Conservation (phyloP, 2,888 invertebrate genomes). For the Orthosia gracilis region DNA sequence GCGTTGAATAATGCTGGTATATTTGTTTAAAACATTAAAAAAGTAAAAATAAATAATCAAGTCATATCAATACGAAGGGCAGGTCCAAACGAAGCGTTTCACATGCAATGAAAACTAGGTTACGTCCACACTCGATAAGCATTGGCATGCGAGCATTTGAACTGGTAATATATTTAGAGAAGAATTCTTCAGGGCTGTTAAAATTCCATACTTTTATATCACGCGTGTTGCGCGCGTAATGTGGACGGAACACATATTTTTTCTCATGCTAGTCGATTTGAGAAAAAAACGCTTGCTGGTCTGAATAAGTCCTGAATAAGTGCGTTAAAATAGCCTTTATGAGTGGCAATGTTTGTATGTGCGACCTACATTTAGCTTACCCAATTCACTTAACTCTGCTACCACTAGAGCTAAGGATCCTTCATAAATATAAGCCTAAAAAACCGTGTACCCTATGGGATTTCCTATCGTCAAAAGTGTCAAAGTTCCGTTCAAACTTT, state of each 20-base stretch:
- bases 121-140: conserved; percentile 14
- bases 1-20: neutral
- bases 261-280: neutral
- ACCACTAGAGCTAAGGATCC: too few species aligned
- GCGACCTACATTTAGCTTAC: too few species aligned
- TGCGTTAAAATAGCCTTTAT: neutral
- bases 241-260: conserved; percentile 17
- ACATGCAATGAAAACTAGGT: conserved; percentile 30
- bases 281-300: neutral
- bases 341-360: neutral
- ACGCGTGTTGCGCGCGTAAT: conserved; percentile 36
- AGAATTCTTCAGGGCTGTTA: conserved; percentile 14
- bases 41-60: neutral
- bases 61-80: conserved; percentile 17
- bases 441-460: too few species aligned
- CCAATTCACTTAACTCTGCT: too few species aligned
- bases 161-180: conserved; percentile 20
- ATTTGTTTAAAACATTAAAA: neutral
- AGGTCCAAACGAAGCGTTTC: neutral
- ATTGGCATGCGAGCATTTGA: conserved; percentile 27
- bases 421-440: too few species aligned
- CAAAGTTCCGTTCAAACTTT: too few species aligned
- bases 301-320: neutral
- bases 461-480: too few species aligned
- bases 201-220: conserved; percentile 11